A percentile compares a stretch with the other conserved stretches of the same genome.
These are phyloP conservation scores for Parnassius smintheus DNA, from an alignment of 2,888 invertebrate species.

Conservation along the genomic window DNA sequence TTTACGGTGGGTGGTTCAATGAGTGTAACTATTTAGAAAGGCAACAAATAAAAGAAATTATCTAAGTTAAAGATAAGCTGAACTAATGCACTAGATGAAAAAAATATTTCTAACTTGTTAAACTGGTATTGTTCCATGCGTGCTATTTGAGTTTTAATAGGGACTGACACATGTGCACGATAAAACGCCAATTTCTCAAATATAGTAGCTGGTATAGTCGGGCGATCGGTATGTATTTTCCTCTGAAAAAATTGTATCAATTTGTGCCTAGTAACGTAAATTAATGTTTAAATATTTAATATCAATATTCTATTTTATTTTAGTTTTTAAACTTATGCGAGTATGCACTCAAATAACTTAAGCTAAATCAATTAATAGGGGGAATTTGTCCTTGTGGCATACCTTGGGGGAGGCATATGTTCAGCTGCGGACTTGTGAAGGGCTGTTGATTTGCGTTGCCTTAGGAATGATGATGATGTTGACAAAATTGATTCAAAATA, in stretches of 20 bases:
- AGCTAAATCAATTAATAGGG: background rate
- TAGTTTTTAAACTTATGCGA: background rate
- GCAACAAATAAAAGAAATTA: background rate
- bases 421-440: no score
- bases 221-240: slow-evolving; percentile 23
- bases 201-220: slow-evolving; percentile 30
- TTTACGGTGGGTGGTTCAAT: background rate
- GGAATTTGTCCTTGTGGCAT: background rate
- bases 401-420: no score
- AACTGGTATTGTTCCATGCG: slow-evolving; percentile 31
- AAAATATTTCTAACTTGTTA: slow-evolving; percentile 26
- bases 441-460: no score
- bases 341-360: background rate
- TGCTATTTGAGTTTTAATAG: slow-evolving; percentile 34
- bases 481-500: no score
- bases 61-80: background rate
- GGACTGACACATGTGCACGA: slow-evolving; percentile 30
- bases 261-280: background rate
- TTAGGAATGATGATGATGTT: no score
- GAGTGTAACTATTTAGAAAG: background rate
- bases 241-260: slow-evolving; percentile 23
- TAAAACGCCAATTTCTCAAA: slow-evolving; percentile 33
- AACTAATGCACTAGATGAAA: background rate
- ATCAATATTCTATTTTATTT: background rate
- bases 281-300: background rate